Evolutionary conservation across 2,113 vertebrate species (phyloP), one percentile per base, ranked within the genome.

Genomic region (Spheniscus mendiculus): DNA sequence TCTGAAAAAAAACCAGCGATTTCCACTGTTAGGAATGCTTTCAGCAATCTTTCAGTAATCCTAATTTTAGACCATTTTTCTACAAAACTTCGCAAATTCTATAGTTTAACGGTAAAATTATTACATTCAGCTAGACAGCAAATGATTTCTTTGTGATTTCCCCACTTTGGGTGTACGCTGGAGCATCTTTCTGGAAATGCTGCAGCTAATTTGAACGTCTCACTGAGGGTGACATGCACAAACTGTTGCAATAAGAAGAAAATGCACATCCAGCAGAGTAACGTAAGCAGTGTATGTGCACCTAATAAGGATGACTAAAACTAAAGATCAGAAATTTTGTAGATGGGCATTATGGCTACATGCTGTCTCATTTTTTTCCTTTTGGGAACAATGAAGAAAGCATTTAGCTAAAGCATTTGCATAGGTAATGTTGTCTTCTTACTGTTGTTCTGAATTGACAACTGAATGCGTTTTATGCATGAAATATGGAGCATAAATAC

Each of bases 351-450:
- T 93, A 50, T 25, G 56, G 67, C 94, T 78, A 36, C 67, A 38
- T 9, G 12, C 29, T 44, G 67, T 55, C 88, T 92, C 4, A 0
- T 16, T 38, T 84, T 50, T 76, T 76, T 20, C 56, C 87, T 91
- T 95, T 40, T 7, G 76, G 93, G 87, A 95, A 34, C 70, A 85
- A 90, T 89, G n/a, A 90, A 65, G 44, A 86, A 81, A 85, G 67
- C 89, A 95, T 92, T 93, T 95, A 90, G 90, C 90, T 88, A 49
- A 88, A 97, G 87, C 72, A 55, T 70, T 87, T 70, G 77, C 55
- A 80, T 34, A 82, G 76, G 32, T 92, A 91, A 92, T 69, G 56
- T 61, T 83, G 44, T 62, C 53, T 47, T 79, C 73, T 82, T 83
- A n/a, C 55, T 92, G 89, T 56, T 50, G 1, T 44, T 96, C 72